Evolutionary conservation across 37 sponge, comb jelly and placozoan species (phyloP), one percentile per base, ranked within the genome.

Genomic region (Theonella swinhoei): DNA sequence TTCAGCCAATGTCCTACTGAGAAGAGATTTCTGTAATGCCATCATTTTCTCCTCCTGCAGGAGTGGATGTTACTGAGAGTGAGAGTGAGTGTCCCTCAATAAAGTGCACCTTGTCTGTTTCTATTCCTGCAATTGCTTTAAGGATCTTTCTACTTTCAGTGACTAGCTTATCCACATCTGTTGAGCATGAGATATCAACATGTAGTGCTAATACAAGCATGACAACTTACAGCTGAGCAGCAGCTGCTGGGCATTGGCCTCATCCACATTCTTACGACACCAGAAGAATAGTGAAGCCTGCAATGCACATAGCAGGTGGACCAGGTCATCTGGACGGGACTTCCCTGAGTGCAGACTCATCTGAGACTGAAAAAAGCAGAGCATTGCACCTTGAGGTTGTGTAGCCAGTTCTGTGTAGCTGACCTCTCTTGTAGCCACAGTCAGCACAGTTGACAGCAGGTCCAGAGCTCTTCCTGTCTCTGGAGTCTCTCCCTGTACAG

Each of bases 281-380:
- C 91, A 91, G 72, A 82, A 82, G 67, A 91, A 77, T 39, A 86
- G 60, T 0, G 74, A 62, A 30, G 87, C 81, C 78, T 91, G 91
- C 0, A 91, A 67, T 36, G 87, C 77, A 66, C 91, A 37, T 31
- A 91, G 72, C 72, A 91, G 67, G 59, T 77, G 68, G 17, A 85
- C 74, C 31, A 91, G 87, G 60, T 91, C 78, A 66, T 82, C 72
- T 7, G 83, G 78, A 32, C 63, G 80, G 25, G 67, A 20, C 22
- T 35, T 3, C 7, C 68, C 75, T 65, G 66, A 29, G 5, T 8
- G 19, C 66, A 26, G 66, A 23, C 66, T 65, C 66, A 65, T 5
- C 29, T 65, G 29, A 29, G 30, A 26, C 25, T 65, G 5, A 5
- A 26, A n/a, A 20, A 65, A 26, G 66, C 11, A 5, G 19, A 7